phyloP scores from a whole-genome alignment of 2,797 vertebrate genomes.

The Thalassophryne amazonica region DNA sequence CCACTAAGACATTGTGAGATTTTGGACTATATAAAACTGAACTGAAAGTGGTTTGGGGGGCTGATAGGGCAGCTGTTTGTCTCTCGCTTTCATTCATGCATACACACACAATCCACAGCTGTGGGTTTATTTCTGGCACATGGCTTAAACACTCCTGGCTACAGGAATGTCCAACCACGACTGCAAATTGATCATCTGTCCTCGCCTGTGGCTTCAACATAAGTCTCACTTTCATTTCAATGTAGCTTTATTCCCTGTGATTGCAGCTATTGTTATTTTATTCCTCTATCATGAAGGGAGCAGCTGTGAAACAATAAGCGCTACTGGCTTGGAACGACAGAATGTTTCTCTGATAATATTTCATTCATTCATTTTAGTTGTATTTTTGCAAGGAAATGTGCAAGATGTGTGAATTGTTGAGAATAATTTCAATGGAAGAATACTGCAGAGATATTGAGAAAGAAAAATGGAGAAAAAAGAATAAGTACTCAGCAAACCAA shows the following conservation, averaged over 20 bases:
- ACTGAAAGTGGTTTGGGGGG: too few relatives aligned
- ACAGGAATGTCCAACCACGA: constrained; percentile 53
- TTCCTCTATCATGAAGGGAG: background rate
- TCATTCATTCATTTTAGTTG: background rate
- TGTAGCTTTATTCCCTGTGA: constrained; percentile 19
- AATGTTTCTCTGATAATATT: background rate
- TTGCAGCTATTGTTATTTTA: constrained; percentile 10
- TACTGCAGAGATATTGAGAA: constrained; percentile 5
- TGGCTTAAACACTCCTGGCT: constrained; percentile 46
- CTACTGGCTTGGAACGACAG: background rate
- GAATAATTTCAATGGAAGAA: background rate
- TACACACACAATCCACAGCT: constrained; percentile 46
- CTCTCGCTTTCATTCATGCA: constrained; percentile 4
- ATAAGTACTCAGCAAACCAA: constrained; percentile 18
- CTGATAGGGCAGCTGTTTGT: constrained; percentile 35
- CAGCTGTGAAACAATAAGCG: background rate
- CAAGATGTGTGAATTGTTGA: background rate
- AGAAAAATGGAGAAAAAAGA: background rate
- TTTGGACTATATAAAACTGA: too few relatives aligned
- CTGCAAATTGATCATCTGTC: constrained; percentile 60
- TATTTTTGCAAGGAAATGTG: background rate
- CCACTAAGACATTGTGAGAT: too few relatives aligned
- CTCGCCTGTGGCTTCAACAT: constrained; percentile 22
- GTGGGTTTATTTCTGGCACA: constrained; percentile 60
- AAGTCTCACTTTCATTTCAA: constrained; percentile 12